A percentile compares a stretch with the other conserved stretches of the same genome.
phyloP scores from a whole-genome alignment of 2,888 invertebrate species.

The Drosophila quinaria region DNA sequence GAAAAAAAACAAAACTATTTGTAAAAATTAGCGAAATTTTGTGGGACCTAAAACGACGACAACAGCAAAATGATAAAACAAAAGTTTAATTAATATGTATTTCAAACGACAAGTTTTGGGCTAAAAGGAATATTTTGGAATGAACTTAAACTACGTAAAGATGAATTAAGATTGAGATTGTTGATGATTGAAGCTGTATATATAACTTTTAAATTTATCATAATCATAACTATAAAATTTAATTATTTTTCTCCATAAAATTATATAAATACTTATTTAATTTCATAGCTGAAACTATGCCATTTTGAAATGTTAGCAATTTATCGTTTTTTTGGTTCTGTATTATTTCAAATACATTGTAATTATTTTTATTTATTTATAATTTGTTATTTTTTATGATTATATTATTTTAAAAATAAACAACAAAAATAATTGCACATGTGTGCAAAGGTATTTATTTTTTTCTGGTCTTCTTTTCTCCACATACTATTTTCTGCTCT shows the following conservation, averaged over 20 bases:
- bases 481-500: not conserved
- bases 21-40: constrained; percentile 74
- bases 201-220: constrained; percentile 75
- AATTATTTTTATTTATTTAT: constrained; percentile 65
- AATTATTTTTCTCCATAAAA: constrained; percentile 71
- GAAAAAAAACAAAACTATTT: constrained; percentile 39
- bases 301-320: constrained; percentile 70
- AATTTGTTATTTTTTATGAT: constrained; percentile 74
- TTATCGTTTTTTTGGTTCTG: constrained; percentile 62
- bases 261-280: constrained; percentile 56
- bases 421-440: constrained; percentile 49
- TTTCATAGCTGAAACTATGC: constrained; percentile 69
- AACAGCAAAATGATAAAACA: constrained; percentile 31
- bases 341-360: constrained; percentile 47
- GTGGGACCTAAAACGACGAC: constrained; percentile 71
- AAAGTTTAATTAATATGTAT: constrained; percentile 15
- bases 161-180: constrained; percentile 63
- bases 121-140: constrained; percentile 27
- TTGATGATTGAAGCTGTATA: constrained; percentile 74
- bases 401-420: constrained; percentile 72
- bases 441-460: constrained; percentile 52
- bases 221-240: constrained; percentile 66
- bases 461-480: constrained; percentile 4
- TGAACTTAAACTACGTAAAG: constrained; percentile 31
- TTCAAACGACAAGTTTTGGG: constrained; percentile 44